Evolutionary conservation across 1,140 invertebrate species (phyloP), one percentile per base, ranked within the genome.

Genomic region (Augochlora pura): DNA sequence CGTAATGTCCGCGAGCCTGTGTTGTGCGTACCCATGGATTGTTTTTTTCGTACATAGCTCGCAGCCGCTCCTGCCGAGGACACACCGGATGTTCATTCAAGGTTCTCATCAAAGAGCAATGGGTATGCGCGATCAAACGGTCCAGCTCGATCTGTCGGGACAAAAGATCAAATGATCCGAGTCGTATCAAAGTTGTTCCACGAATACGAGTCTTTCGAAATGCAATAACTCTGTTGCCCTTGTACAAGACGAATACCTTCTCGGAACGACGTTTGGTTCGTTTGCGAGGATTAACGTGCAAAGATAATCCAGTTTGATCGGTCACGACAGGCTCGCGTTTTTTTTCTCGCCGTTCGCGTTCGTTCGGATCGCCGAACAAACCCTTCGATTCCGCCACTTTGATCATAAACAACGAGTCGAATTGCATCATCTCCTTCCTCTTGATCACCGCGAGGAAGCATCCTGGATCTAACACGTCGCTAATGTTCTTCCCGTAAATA

Each of bases 391-490:
- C 96, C 1, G 96, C 96, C 89, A 96, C 96, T 80, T 95, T 94
- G 59, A 97, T 97, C 94, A 97, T 96, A 86, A 96, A 97, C 89
- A 96, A 95, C 14, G 96, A 96, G 90, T 97, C 95, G 75, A 97
- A 94, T 14, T 95, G 94, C 57, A 95, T 96, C 77, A 97, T 94
- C 86, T 96, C 94, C 91, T 96, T 96, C 38, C 96, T 93, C 74
- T 95, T 95, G n/a, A 96, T 93, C 2, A 96, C 90, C 0, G 95
- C 94, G 39, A 97, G 89, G 84, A 94, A 97, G 86, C 96, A 96
- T 5, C 96, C 96, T 72, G 94, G 91, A 46, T 94, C 93, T n/a
- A 93, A 84, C 2, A 90, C 86, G 10, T 88, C 82, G 5, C 74
- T 70, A 46, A 60, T 80, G 64, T 89, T 65, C 25, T 87, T 67